These are phyloP conservation scores for Thamnaconus septentrionalis DNA, from an alignment of 2,113 vertebrate species.

Conservation along the genomic window DNA sequence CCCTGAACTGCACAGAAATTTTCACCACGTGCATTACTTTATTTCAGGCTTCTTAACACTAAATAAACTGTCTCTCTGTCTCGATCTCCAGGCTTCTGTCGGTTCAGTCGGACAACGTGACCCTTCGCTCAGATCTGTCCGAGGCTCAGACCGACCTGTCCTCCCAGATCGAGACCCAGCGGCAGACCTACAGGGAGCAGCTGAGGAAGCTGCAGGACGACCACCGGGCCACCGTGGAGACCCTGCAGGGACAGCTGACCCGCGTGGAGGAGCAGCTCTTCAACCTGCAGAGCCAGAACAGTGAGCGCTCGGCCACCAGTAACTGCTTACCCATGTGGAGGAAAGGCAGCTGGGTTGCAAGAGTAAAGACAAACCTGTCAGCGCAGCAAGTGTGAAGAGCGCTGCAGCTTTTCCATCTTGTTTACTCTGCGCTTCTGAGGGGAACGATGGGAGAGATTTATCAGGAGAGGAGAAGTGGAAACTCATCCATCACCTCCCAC, in stretches of 20 bases:
- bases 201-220: slow-evolving; percentile 90
- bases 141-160: slow-evolving; percentile 82
- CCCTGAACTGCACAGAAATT: too few species aligned
- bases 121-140: slow-evolving; percentile 83
- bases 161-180: slow-evolving; percentile 84
- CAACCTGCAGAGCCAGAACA: slow-evolving; percentile 82
- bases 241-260: slow-evolving; percentile 87
- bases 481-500: slow-evolving; percentile 72
- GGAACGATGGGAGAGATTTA: slow-evolving; percentile 30
- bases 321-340: neutral
- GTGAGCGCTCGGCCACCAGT: slow-evolving; percentile 67
- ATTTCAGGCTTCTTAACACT: neutral
- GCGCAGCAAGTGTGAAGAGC: slow-evolving; percentile 22
- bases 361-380: slow-evolving; percentile 14
- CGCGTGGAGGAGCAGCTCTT: slow-evolving; percentile 90
- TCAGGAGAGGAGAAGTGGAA: slow-evolving; percentile 37
- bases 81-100: slow-evolving; percentile 79
- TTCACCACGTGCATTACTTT: too few species aligned
- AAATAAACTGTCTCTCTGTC: neutral
- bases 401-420: slow-evolving; percentile 10
- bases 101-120: slow-evolving; percentile 85
- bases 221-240: slow-evolving; percentile 90
- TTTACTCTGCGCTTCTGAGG: slow-evolving; percentile 22
- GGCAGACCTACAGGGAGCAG: slow-evolving; percentile 87
- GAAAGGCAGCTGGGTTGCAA: neutral